phyloP scores from a whole-genome alignment of 1,140 invertebrate species.

The Cotesia typhae region DNA sequence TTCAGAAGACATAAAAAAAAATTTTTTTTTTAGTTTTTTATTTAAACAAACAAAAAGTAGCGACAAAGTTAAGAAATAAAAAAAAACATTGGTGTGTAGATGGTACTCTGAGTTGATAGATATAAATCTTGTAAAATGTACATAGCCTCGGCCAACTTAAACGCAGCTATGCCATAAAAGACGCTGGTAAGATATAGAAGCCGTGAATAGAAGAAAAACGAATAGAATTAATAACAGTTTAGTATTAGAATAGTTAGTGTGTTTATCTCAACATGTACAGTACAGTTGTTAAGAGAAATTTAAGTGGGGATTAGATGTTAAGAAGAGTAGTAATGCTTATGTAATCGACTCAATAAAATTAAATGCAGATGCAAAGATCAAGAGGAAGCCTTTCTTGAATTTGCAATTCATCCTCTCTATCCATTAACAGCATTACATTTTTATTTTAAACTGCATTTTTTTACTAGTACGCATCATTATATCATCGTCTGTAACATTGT shows the following conservation, averaged over 20 bases:
- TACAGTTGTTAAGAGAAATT: conserved; percentile 19
- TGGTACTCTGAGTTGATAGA: conserved; percentile 56
- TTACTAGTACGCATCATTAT: background rate
- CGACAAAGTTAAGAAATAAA: background rate
- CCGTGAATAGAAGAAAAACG: conserved; percentile 22
- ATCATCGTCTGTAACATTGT: background rate
- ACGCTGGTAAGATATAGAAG: conserved; percentile 31
- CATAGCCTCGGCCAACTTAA: conserved; percentile 63
- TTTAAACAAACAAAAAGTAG: background rate
- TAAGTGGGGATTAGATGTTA: conserved; percentile 15
- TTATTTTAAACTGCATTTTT: conserved; percentile 1
- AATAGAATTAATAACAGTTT: background rate
- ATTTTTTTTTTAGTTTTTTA: background rate
- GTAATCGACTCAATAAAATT: conserved; percentile 23
- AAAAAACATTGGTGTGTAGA: conserved; percentile 37
- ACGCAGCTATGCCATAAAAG: conserved; percentile 53
- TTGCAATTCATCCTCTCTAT: conserved; percentile 18
- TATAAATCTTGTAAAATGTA: conserved; percentile 60
- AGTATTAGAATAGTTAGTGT: no score
- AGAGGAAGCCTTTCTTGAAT: conserved; percentile 20
- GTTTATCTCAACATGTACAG: background rate
- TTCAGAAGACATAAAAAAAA: background rate
- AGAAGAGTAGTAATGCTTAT: conserved; percentile 20
- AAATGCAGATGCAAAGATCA: conserved; percentile 32
- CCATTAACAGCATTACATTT: background rate